Evolutionary conservation across 2,888 invertebrate genomes (phyloP).

Genomic region (Autographa gamma): DNA sequence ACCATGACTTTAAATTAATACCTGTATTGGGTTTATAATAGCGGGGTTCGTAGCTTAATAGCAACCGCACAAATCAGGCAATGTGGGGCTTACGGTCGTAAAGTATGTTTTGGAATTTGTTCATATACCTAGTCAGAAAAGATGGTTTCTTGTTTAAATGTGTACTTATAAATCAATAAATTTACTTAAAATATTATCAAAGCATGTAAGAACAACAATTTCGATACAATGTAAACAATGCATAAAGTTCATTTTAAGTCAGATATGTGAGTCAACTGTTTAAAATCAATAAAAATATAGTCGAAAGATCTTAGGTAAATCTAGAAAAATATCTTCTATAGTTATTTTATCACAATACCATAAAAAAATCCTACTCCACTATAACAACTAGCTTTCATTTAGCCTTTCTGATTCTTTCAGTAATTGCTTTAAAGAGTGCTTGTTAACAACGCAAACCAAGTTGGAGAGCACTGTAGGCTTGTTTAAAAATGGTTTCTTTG

Average conservation of each 20-base stretch:
- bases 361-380: neutral
- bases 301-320: too few relatives aligned
- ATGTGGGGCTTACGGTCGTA: neutral
- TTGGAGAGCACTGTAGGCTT: constrained; percentile 13
- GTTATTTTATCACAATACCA: neutral
- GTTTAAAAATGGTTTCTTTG: neutral
- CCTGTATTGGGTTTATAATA: constrained; percentile 25
- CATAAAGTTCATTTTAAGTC: too few relatives aligned
- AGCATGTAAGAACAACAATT: too few relatives aligned
- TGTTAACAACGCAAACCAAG: constrained; percentile 9
- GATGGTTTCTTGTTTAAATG: too few relatives aligned
- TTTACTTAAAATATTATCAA: too few relatives aligned
- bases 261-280: too few relatives aligned
- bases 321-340: too few relatives aligned
- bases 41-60: constrained; percentile 3
- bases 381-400: neutral
- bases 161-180: too few relatives aligned
- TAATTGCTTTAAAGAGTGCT: neutral
- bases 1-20: constrained; percentile 54
- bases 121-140: neutral
- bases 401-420: neutral
- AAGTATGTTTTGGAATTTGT: neutral
- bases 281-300: too few relatives aligned
- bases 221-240: too few relatives aligned
- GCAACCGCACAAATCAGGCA: constrained; percentile 2